Conservation (phyloP, 2,888 invertebrate genomes). For the Lycophotia porphyrea region DNA sequence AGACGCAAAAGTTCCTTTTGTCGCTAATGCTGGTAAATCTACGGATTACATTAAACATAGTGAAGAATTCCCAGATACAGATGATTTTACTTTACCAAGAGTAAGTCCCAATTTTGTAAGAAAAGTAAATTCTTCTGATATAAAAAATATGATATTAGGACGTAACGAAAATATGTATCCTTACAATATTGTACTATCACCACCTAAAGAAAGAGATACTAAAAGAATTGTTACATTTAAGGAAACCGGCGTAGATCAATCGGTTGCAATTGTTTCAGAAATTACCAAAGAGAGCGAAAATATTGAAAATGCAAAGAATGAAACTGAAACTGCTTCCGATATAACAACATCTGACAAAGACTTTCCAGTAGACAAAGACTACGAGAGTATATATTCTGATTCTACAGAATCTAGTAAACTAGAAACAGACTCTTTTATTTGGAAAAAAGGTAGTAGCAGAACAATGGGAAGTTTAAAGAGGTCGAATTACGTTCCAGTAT, state of each 20-base stretch:
- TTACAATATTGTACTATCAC: constrained; percentile 85
- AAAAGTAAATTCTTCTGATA: constrained; percentile 72
- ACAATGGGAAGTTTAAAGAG: constrained; percentile 64
- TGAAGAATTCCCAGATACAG: constrained; percentile 82
- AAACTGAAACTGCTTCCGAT: constrained; percentile 57
- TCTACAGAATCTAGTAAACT: constrained; percentile 77
- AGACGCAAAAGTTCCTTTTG: constrained; percentile 20
- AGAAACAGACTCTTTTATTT: constrained; percentile 78
- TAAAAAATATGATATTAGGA: constrained; percentile 85
- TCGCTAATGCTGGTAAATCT: constrained; percentile 31
- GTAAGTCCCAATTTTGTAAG: constrained; percentile 71
- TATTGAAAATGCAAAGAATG: constrained; percentile 40
- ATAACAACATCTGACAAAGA: constrained; percentile 61
- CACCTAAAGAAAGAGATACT: constrained; percentile 77
- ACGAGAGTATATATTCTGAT: constrained; percentile 72
- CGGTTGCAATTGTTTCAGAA: constrained; percentile 59
- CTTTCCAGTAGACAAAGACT: constrained; percentile 54
- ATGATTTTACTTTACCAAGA: constrained; percentile 78
- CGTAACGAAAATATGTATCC: constrained; percentile 82
- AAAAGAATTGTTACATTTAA: constrained; percentile 82
- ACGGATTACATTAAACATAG: constrained; percentile 50
- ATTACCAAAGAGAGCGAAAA: constrained; percentile 60
- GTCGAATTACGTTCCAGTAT: constrained; percentile 72
- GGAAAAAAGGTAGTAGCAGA: constrained; percentile 70
- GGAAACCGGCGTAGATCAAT: constrained; percentile 64